Conservation (phyloP, 2,888 invertebrate genomes). For the Seira sanloemensis region DNA sequence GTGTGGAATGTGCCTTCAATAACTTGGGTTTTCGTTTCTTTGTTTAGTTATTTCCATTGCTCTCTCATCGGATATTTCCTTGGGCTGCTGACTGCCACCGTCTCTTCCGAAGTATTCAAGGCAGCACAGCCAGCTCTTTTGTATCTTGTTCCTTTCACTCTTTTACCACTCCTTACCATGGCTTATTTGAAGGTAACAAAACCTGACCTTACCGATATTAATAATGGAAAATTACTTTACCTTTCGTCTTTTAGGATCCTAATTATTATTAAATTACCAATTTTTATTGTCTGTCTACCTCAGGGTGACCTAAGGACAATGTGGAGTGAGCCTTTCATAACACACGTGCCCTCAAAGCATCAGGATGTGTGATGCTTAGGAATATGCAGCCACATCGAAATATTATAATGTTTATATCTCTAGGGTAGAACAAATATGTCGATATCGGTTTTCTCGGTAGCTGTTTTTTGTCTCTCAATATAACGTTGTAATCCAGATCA, state of each 20-base stretch:
- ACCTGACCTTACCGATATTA: too few relatives aligned
- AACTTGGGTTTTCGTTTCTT: too few relatives aligned
- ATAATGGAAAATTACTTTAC: too few relatives aligned
- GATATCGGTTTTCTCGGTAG: constrained; percentile 42
- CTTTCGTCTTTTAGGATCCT: not conserved
- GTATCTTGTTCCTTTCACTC: constrained; percentile 97
- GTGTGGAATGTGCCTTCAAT: too few relatives aligned
- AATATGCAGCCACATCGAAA: constrained; percentile 47
- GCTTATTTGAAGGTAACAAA: constrained; percentile 97
- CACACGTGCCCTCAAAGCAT: constrained; percentile 87
- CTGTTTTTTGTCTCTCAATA: constrained; percentile 40
- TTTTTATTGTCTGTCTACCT: constrained; percentile 73
- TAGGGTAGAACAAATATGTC: constrained; percentile 20
- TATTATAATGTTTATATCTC: constrained; percentile 16
- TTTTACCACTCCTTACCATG: constrained; percentile 97
- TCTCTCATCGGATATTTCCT: constrained; percentile 98
- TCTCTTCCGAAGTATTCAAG: constrained; percentile 98
- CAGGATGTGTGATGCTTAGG: constrained; percentile 83
- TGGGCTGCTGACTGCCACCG: constrained; percentile 96
- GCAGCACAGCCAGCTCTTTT: constrained; percentile 98
- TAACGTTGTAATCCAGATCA: constrained; percentile 6
- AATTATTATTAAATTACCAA: not conserved
- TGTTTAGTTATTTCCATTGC: constrained; percentile 95
- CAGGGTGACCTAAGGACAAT: constrained; percentile 97
- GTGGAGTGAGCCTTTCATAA: constrained; percentile 98